A percentile compares a stretch with the other conserved stretches of the same genome.
Conservation (phyloP, 2,113 vertebrate genomes). For the Nyctibius bracteatus region DNA sequence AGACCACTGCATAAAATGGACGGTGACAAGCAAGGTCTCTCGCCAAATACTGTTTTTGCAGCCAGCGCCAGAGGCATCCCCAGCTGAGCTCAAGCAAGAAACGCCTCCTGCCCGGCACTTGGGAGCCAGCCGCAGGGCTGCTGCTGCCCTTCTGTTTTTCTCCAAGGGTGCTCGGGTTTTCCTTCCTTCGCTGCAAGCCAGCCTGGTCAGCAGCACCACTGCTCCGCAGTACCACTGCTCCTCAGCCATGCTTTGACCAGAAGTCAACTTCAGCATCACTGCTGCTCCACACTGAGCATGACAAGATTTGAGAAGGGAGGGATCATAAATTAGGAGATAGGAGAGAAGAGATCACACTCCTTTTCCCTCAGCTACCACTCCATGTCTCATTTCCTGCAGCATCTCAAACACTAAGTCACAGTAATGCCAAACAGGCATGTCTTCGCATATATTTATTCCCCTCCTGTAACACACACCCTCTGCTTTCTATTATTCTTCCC, state of each 20-base stretch:
- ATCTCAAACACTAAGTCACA: not conserved
- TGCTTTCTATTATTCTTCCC: not conserved
- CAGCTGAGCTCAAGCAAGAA: not conserved
- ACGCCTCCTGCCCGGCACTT: fast-evolving
- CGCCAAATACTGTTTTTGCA: not conserved
- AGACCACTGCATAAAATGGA: not conserved
- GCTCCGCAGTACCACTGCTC: not conserved
- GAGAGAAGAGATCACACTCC: not conserved
- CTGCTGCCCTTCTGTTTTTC: not conserved
- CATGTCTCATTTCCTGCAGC: not conserved
- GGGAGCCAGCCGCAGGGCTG: not conserved
- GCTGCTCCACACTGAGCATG: not conserved
- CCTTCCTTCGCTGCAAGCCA: not conserved
- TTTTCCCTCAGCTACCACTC: not conserved
- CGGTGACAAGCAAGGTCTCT: not conserved
- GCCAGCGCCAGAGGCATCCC: not conserved
- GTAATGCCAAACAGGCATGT: not conserved
- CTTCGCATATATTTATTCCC: not conserved
- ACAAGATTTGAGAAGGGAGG: not conserved
- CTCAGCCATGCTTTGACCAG: not conserved
- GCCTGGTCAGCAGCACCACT: not conserved
- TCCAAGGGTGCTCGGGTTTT: not conserved
- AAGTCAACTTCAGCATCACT: not conserved
- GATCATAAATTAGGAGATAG: not conserved
- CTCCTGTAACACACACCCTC: not conserved